Evolutionary conservation across 2,113 vertebrate species (phyloP).

Genomic region (Ammodytes dubius): DNA sequence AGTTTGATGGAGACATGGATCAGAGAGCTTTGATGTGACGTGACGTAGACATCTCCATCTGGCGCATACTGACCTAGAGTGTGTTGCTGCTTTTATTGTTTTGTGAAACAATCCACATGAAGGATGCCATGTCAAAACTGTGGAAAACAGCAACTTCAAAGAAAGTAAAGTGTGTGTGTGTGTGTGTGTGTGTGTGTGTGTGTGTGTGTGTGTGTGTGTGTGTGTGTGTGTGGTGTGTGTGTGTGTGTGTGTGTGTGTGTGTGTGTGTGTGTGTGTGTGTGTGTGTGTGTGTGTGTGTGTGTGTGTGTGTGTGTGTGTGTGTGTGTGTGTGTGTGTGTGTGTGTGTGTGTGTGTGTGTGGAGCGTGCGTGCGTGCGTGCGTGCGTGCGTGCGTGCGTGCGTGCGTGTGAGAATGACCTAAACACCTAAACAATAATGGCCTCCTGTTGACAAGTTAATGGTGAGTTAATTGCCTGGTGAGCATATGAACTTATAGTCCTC

Average conservation of each 20-base stretch:
- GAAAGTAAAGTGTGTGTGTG: constrained; percentile 16
- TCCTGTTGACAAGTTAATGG: constrained; percentile 67
- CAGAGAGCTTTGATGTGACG: constrained; percentile 58
- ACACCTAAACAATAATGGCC: constrained; percentile 41
- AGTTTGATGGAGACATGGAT: constrained; percentile 50
- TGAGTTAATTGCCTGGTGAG: constrained; percentile 69
- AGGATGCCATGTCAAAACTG: constrained; percentile 37
- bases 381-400: constrained; percentile 5
- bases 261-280: background rate
- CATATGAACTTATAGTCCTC: constrained; percentile 29
- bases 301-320: background rate
- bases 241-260: background rate
- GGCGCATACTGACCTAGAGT: constrained; percentile 31
- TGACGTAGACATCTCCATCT: constrained; percentile 56
- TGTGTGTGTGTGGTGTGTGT: background rate
- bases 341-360: background rate
- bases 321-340: background rate
- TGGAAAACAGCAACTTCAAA: constrained; percentile 47
- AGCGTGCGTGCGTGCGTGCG: background rate
- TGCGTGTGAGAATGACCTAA: too few relatives aligned
- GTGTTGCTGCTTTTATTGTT: constrained; percentile 55
- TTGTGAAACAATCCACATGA: constrained; percentile 43
- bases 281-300: background rate
- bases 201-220: background rate
- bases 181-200: constrained; percentile 5